A percentile compares a stretch with the other conserved stretches of the same genome.
These are phyloP conservation scores for Apomyelois bistriatella DNA, from an alignment of 2,888 invertebrate species.

Conservation along the genomic window DNA sequence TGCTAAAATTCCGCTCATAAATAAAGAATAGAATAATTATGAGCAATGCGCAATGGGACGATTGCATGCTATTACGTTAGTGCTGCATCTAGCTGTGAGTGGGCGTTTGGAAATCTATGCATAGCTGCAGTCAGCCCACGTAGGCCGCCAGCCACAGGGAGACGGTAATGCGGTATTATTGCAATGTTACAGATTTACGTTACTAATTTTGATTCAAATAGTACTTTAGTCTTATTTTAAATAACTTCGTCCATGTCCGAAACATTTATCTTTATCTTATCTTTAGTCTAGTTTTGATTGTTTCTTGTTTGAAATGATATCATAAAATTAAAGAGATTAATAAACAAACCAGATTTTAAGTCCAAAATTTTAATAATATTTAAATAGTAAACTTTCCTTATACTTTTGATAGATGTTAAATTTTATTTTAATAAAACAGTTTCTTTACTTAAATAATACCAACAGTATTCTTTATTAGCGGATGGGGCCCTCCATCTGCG, in stretches of 20 bases:
- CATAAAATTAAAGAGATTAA: too few species aligned
- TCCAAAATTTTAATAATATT: too few species aligned
- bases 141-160: constrained; percentile 28
- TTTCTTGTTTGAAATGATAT: too few species aligned
- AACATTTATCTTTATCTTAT: too few species aligned
- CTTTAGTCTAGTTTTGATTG: too few species aligned
- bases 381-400: too few species aligned
- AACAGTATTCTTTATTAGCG: constrained; percentile 23
- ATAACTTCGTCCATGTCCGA: too few species aligned
- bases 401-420: too few species aligned
- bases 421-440: too few species aligned
- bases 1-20: constrained; percentile 15
- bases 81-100: constrained; percentile 33
- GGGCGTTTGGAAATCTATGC: constrained; percentile 31
- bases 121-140: constrained; percentile 33
- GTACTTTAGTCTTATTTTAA: neutral
- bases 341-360: too few species aligned
- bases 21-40: constrained; percentile 28
- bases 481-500: constrained; percentile 48
- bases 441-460: neutral
- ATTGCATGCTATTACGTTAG: constrained; percentile 51
- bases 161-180: neutral
- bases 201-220: too few species aligned
- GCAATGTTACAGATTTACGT: neutral
- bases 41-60: constrained; percentile 34